phyloP scores from a whole-genome alignment of 2,113 vertebrate genomes.

The Nansenia antarctica region DNA sequence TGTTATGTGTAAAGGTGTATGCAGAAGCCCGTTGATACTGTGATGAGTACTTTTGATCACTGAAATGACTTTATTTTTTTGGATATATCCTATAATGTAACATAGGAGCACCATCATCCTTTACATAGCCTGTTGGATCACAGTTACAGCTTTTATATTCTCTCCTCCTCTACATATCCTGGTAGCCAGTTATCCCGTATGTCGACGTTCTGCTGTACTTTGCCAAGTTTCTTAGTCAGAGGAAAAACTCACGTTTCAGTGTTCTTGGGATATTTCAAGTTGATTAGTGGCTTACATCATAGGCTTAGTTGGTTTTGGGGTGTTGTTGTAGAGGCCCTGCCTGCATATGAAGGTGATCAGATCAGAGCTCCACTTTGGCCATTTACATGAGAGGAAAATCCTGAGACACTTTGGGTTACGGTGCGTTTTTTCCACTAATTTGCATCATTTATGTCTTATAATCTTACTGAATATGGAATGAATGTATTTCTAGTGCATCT shows the following conservation, averaged over 20 bases:
- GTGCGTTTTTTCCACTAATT: not conserved
- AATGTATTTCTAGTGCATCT: not conserved
- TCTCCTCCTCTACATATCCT: constrained; percentile 21
- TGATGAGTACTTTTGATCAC: constrained; percentile 83
- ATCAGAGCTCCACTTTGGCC: constrained; percentile 6
- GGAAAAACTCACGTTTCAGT: constrained; percentile 2
- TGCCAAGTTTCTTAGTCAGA: constrained; percentile 13
- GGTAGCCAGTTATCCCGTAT: constrained; percentile 28
- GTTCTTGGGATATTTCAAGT: not conserved
- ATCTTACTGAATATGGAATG: not conserved
- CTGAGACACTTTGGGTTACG: not conserved
- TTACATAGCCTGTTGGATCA: constrained; percentile 29
- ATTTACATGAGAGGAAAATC: not conserved
- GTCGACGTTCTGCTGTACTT: constrained; percentile 27
- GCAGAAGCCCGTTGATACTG: constrained; percentile 87
- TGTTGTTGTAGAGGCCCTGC: constrained; percentile 1
- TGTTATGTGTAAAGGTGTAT: constrained; percentile 76
- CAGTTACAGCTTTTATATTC: constrained; percentile 26
- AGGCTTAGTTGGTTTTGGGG: not conserved
- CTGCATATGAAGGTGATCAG: constrained; percentile 14
- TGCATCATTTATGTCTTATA: not conserved
- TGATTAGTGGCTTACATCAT: constrained; percentile 12
- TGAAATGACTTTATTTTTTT: constrained; percentile 79
- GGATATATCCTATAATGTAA: constrained; percentile 77
- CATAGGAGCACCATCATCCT: constrained; percentile 55